phyloP scores from a whole-genome alignment of 2,888 invertebrate genomes.

The Dasypolia templi region DNA sequence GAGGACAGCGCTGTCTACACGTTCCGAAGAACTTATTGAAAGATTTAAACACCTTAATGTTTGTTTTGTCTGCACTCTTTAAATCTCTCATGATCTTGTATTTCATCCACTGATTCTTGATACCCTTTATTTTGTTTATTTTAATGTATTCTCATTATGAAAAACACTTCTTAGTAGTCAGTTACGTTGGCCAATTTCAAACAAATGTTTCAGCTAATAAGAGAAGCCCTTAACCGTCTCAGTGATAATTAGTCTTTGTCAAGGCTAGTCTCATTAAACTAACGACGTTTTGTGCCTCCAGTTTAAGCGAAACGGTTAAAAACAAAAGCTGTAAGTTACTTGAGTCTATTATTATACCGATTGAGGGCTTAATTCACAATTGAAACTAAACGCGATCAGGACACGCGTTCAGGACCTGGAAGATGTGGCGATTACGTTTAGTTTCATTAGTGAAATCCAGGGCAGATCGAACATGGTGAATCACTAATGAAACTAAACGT shows the following conservation, averaged over 20 bases:
- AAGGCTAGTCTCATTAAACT: conserved; percentile 55
- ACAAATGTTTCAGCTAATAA: conserved; percentile 43
- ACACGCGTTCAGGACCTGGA: neutral
- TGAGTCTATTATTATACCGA: conserved; percentile 21
- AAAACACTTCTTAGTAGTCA: neutral
- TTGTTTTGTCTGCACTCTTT: conserved; percentile 47
- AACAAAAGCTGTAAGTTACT: conserved; percentile 27
- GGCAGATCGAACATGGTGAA: too few relatives aligned
- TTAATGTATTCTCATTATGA: conserved; percentile 24
- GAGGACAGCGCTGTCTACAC: conserved; percentile 69
- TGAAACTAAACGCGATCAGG: neutral
- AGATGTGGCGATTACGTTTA: neutral
- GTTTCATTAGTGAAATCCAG: neutral
- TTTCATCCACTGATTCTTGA: conserved; percentile 25
- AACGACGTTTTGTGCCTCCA: conserved; percentile 54
- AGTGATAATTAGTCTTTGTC: conserved; percentile 65
- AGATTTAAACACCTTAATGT: conserved; percentile 59
- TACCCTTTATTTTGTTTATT: conserved; percentile 26
- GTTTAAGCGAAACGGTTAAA: conserved; percentile 53
- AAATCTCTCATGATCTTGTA: conserved; percentile 26
- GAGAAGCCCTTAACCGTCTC: conserved; percentile 43
- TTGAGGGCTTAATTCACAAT: conserved; percentile 5
- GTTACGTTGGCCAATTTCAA: conserved; percentile 24
- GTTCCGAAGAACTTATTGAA: conserved; percentile 59
- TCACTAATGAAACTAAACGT: too few relatives aligned